These are phyloP conservation scores for Hormiphora californensis DNA, from an alignment of 37 sponge, comb jelly and placozoan genomes.

Conservation along the genomic window DNA sequence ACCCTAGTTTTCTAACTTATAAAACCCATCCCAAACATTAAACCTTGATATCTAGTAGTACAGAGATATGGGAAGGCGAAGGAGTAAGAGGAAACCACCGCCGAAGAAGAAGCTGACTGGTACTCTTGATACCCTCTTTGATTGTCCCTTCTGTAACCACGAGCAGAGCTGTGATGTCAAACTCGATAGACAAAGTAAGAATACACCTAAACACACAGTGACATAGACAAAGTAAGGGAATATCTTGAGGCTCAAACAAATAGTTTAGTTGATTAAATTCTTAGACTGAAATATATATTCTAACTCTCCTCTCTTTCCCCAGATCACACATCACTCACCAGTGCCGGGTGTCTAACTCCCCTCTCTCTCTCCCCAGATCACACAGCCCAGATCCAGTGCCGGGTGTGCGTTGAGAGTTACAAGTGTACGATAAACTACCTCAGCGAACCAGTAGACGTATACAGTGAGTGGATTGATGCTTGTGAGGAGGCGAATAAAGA, in stretches of 20 bases:
- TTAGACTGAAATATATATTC: too few species aligned
- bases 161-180: constrained; percentile 96
- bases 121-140: constrained; percentile 77
- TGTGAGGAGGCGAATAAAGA: constrained; percentile 87
- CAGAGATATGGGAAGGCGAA: constrained; percentile 87
- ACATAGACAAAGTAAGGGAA: too few species aligned
- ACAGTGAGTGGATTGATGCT: constrained; percentile 99
- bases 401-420: constrained; percentile 90
- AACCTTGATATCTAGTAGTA: too few species aligned
- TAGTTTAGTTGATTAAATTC: too few species aligned
- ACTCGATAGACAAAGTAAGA: constrained; percentile 57
- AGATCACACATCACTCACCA: background rate
- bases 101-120: constrained; percentile 90
- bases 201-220: too few species aligned
- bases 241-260: too few species aligned
- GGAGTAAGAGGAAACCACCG: constrained; percentile 92
- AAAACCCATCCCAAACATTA: too few species aligned
- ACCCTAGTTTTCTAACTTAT: too few species aligned
- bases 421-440: constrained; percentile 90
- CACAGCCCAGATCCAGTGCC: constrained; percentile 77
- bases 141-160: constrained; percentile 99
- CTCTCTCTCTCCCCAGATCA: constrained; percentile 55
- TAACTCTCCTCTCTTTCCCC: background rate
- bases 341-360: background rate
- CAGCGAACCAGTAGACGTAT: constrained; percentile 96